Evolutionary conservation across 1,140 invertebrate species (phyloP).

Genomic region (Sogatella furcifera): DNA sequence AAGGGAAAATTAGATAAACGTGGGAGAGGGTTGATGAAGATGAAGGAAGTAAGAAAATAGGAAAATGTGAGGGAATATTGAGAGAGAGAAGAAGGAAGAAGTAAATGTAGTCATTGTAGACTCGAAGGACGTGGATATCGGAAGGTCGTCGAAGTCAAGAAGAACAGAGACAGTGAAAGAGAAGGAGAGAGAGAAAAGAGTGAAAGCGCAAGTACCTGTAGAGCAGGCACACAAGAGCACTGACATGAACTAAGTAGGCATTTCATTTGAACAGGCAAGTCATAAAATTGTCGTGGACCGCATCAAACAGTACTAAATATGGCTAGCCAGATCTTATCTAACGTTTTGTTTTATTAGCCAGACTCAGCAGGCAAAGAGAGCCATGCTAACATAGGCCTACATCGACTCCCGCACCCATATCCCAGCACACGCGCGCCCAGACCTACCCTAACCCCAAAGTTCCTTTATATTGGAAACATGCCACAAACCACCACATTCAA

Average conservation of each 20-base stretch:
- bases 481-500: background rate
- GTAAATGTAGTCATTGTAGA: background rate
- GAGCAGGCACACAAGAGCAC: background rate
- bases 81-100: background rate
- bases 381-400: too few species aligned
- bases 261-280: background rate
- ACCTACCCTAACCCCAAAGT: too few species aligned
- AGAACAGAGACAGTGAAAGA: too few species aligned
- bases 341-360: background rate
- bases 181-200: too few species aligned
- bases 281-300: background rate
- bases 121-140: too few species aligned
- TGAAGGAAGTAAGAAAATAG: background rate
- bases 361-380: background rate
- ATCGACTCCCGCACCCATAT: too few species aligned
- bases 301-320: conserved; percentile 2
- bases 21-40: background rate
- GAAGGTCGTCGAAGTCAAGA: too few species aligned
- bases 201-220: conserved; percentile 1
- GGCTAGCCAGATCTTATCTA: background rate
- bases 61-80: background rate
- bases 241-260: conserved; percentile 3
- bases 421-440: too few species aligned
- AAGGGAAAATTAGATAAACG: background rate
- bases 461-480: too few species aligned